These are phyloP conservation scores for Macaria notata DNA, from an alignment of 2,888 invertebrate species.

Conservation along the genomic window DNA sequence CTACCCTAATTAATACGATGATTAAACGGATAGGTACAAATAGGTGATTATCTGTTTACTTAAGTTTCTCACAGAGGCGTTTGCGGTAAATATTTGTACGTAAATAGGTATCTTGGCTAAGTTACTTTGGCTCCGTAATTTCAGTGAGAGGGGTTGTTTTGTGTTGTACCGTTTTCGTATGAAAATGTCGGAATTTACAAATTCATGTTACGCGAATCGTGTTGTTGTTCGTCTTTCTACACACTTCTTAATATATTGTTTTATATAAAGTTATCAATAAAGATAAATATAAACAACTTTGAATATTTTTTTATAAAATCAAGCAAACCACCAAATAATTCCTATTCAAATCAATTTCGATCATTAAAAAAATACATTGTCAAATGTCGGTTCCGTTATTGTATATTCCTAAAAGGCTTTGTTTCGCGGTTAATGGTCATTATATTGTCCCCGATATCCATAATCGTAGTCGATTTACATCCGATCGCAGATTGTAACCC, in stretches of 20 bases:
- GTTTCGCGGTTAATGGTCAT: slow-evolving; percentile 33
- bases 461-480: slow-evolving; percentile 38
- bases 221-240: no score
- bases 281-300: no score
- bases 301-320: no score
- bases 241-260: no score
- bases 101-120: slow-evolving; percentile 30
- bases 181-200: not conserved
- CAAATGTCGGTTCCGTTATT: slow-evolving; percentile 15
- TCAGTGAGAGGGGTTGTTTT: slow-evolving; percentile 12
- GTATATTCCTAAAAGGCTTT: slow-evolving; percentile 28
- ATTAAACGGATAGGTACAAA: slow-evolving; percentile 63
- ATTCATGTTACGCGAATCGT: no score
- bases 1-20: slow-evolving; percentile 74
- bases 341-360: no score
- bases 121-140: slow-evolving; percentile 22
- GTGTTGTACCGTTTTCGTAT: slow-evolving; percentile 1
- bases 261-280: no score
- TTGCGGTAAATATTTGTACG: slow-evolving; percentile 42
- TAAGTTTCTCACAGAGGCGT: slow-evolving; percentile 42
- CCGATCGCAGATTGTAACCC: slow-evolving; percentile 35
- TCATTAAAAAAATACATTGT: no score
- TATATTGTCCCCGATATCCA: slow-evolving; percentile 32
- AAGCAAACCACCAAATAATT: no score
- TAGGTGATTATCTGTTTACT: slow-evolving; percentile 65